Percentiles rank a stretch among this genome's conserved stretches.
Conservation (phyloP, 1,140 invertebrate species). For the Sitodiplosis mosellana region DNA sequence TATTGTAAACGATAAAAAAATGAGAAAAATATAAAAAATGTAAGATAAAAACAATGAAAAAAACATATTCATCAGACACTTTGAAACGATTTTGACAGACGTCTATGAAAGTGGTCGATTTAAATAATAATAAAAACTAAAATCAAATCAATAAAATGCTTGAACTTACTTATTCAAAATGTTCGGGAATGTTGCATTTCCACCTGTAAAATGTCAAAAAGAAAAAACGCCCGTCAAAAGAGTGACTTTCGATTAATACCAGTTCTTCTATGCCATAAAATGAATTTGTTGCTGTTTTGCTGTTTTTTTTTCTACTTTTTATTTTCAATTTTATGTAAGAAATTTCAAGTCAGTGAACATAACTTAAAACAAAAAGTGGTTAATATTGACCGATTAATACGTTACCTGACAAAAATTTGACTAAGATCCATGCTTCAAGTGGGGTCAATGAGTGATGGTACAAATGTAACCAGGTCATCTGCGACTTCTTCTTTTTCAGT, state of each 20-base stretch:
- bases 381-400: conserved; percentile 7
- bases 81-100: no score
- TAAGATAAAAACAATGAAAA: no score
- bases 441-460: conserved; percentile 93
- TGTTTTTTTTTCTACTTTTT: not conserved
- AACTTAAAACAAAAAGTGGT: not conserved
- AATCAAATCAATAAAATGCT: no score
- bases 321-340: no score
- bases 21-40: no score
- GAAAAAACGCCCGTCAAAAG: not conserved
- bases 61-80: no score
- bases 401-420: conserved; percentile 80
- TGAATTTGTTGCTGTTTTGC: not conserved
- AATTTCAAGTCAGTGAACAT: not conserved
- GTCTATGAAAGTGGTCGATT: no score
- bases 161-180: conserved; percentile 56
- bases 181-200: conserved; percentile 81
- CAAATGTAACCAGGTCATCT: conserved; percentile 80
- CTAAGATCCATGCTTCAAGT: conserved; percentile 85
- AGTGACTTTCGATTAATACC: not conserved
- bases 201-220: conserved; percentile 38
- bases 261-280: not conserved
- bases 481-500: conserved; percentile 78
- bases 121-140: no score
- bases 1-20: no score